Evolutionary conservation across 2,113 vertebrate genomes (phyloP).

Genomic region (Silurus asotus): DNA sequence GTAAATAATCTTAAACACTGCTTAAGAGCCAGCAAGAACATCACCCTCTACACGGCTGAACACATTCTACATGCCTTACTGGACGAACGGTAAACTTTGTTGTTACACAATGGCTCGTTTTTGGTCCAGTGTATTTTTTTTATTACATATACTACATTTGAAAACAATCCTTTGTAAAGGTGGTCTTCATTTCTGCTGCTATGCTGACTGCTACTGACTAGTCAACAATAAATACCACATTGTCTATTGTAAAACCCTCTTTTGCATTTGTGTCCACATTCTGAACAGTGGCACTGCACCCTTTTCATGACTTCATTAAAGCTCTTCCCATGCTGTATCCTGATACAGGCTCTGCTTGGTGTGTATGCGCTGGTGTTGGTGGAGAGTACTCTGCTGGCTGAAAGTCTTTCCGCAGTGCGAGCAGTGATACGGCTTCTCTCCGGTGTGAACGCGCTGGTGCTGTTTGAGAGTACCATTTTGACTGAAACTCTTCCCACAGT

Average conservation of each 20-base stretch:
- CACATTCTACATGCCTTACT: not conserved
- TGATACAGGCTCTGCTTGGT: not conserved
- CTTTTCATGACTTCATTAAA: not conserved
- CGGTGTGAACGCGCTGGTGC: not conserved
- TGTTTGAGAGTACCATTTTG: not conserved
- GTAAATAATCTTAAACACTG: not conserved
- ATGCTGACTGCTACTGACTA: not conserved
- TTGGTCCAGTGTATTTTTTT: not conserved
- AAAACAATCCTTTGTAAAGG: not conserved
- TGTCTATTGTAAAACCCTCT: not conserved
- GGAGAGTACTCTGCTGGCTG: not conserved
- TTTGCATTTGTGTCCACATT: not conserved
- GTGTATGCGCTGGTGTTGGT: constrained; percentile 20
- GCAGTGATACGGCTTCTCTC: not conserved
- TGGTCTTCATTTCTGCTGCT: not conserved
- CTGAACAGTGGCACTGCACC: not conserved
- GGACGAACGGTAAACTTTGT: not conserved
- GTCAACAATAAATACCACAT: not conserved
- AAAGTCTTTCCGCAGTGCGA: not conserved
- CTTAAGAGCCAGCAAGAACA: not conserved
- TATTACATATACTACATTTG: not conserved
- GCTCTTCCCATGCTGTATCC: not conserved
- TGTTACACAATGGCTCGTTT: not conserved
- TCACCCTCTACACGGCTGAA: not conserved
- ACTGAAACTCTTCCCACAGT: not conserved